phyloP scores from a whole-genome alignment of 2,888 invertebrate genomes.

The Cephus nigrinus region DNA sequence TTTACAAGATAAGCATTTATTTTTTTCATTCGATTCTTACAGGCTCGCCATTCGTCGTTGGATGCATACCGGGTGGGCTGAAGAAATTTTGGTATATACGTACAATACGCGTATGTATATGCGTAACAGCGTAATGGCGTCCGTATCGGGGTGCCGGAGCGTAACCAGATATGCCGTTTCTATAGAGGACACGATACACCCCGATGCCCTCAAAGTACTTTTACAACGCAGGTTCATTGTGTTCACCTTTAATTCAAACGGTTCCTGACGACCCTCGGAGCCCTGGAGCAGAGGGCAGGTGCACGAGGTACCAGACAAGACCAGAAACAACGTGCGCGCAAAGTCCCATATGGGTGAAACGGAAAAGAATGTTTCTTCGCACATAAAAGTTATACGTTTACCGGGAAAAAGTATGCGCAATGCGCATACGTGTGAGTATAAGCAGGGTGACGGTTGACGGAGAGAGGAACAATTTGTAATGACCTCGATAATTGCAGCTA shows the following conservation, averaged over 20 bases:
- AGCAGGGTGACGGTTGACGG: neutral
- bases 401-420: neutral
- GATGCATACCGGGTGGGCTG: neutral
- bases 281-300: neutral
- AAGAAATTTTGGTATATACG: neutral
- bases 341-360: neutral
- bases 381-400: neutral
- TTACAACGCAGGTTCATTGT: slow-evolving; percentile 23
- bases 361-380: neutral
- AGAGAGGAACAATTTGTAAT: neutral
- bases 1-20: neutral
- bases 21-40: neutral
- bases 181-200: slow-evolving; percentile 20
- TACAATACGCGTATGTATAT: neutral
- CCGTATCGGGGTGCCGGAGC: slow-evolving; percentile 1
- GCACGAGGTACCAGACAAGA: neutral
- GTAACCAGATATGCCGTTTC: neutral
- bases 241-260: slow-evolving; percentile 1
- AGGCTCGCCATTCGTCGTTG: neutral
- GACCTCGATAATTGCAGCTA: neutral
- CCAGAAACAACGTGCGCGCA: neutral
- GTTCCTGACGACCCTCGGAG: neutral
- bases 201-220: slow-evolving; percentile 30
- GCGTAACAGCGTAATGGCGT: neutral
- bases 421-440: no score